phyloP scores from a whole-genome alignment of 2,797 vertebrate species.

The Netta rufina region DNA sequence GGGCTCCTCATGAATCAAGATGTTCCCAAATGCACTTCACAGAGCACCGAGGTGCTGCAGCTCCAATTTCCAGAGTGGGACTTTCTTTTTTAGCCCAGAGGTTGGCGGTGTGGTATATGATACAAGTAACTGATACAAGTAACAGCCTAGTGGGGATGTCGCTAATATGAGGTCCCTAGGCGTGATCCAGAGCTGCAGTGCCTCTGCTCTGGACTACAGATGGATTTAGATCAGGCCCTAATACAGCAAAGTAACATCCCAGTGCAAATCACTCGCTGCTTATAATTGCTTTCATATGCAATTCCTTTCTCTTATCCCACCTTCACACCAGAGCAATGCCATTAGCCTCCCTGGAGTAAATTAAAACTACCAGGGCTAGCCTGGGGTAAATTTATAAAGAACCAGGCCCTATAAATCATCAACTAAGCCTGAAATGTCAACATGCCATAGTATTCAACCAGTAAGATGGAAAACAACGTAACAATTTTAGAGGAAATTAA shows the following conservation, averaged over 20 bases:
- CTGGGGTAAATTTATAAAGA: neutral
- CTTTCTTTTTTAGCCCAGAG: neutral
- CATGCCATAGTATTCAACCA: neutral
- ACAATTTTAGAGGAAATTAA: neutral
- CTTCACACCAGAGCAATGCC: neutral
- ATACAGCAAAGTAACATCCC: neutral
- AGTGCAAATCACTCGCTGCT: neutral
- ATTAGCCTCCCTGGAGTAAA: neutral
- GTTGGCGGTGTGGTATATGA: rapidly evolving
- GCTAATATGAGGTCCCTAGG: neutral
- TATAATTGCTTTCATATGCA: rapidly evolving
- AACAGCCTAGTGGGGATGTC: neutral
- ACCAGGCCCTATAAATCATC: neutral
- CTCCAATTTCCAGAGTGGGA: neutral
- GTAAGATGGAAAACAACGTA: neutral
- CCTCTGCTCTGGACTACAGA: neutral
- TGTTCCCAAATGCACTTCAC: neutral
- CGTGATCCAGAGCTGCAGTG: neutral
- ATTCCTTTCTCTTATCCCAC: neutral
- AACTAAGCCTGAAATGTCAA: neutral
- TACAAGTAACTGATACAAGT: neutral
- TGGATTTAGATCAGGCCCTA: neutral
- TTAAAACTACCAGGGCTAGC: neutral
- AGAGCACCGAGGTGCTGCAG: neutral
- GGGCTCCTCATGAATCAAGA: neutral